A percentile compares a stretch with the other conserved stretches of the same genome.
Evolutionary conservation across 2,797 vertebrate species (phyloP).

Genomic region (Spondyliosoma cantharus): DNA sequence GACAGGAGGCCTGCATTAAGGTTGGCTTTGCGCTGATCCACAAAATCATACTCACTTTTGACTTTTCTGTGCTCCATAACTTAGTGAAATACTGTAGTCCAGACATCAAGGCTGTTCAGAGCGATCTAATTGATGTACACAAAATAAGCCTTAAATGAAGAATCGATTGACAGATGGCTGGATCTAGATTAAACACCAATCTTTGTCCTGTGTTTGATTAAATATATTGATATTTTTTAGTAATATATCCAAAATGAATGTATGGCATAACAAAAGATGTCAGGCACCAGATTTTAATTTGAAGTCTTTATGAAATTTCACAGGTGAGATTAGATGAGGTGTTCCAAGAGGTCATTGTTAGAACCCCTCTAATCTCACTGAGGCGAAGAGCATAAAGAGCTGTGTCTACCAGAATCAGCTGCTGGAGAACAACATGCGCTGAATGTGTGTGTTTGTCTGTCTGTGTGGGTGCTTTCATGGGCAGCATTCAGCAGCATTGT

Average conservation of each 20-base stretch:
- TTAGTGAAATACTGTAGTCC: not conserved
- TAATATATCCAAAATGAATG: not conserved
- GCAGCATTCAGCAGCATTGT: slow-evolving; percentile 6
- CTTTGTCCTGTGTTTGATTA: not conserved
- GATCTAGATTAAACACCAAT: not conserved
- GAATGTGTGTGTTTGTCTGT: slow-evolving; percentile 23
- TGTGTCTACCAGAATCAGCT: slow-evolving; percentile 48
- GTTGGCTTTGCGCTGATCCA: not conserved
- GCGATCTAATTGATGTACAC: too few relatives aligned
- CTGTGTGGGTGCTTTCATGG: slow-evolving; percentile 4
- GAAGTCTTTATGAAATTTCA: slow-evolving; percentile 41
- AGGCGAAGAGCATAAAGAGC: slow-evolving; percentile 47
- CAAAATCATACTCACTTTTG: slow-evolving; percentile 10
- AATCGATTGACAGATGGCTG: not conserved
- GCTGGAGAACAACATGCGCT: slow-evolving; percentile 37
- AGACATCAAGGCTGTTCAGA: not conserved
- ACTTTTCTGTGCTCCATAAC: slow-evolving; percentile 15
- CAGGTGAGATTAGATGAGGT: slow-evolving; percentile 34
- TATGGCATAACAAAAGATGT: not conserved
- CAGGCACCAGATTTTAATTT: slow-evolving; percentile 39
- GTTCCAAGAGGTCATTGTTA: slow-evolving; percentile 7
- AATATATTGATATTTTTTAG: not conserved
- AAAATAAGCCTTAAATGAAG: not conserved
- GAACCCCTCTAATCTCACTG: slow-evolving; percentile 4
- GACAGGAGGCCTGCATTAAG: slow-evolving; percentile 1